Percentiles rank a stretch among this genome's conserved stretches.
phyloP scores from a whole-genome alignment of 2,888 invertebrate species.

The Andrena fulva region DNA sequence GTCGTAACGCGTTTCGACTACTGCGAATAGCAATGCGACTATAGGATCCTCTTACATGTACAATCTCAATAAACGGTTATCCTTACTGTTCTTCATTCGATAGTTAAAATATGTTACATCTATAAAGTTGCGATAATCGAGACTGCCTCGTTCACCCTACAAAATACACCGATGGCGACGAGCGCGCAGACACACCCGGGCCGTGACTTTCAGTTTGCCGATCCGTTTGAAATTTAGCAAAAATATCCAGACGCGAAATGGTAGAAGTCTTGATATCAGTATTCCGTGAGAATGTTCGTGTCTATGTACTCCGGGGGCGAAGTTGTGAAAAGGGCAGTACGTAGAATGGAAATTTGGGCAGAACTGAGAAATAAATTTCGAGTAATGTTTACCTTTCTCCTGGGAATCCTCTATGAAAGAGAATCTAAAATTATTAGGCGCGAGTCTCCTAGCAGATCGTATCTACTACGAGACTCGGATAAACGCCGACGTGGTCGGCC shows the following conservation, averaged over 20 bases:
- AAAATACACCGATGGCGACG: conserved; percentile 24
- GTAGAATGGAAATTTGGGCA: conserved; percentile 36
- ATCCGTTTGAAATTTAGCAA: conserved; percentile 33
- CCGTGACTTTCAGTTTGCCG: conserved; percentile 5
- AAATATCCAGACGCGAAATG: conserved; percentile 31
- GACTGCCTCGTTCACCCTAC: conserved; percentile 31
- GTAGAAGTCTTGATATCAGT: conserved; percentile 31
- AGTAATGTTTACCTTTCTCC: conserved; percentile 39
- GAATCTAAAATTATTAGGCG: conserved; percentile 62
- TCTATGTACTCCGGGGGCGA: conserved; percentile 30
- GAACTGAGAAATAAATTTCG: conserved; percentile 46
- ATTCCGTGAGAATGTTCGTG: conserved; percentile 29
- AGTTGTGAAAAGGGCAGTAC: conserved; percentile 43
- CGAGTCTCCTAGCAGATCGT: conserved; percentile 43
- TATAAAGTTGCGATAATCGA: conserved; percentile 61
- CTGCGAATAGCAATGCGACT: conserved; percentile 44
- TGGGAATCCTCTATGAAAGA: conserved; percentile 53
- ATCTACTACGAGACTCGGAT: conserved; percentile 52
- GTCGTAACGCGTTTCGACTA: conserved; percentile 36
- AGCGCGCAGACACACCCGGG: conserved; percentile 24
- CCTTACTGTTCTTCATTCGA: conserved; percentile 63
- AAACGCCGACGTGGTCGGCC: conserved; percentile 53
- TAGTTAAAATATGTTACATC: conserved; percentile 75
- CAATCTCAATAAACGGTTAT: conserved; percentile 56
- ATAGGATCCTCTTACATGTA: conserved; percentile 49